Conservation (phyloP, 2,113 vertebrate genomes). For the Platycercus adscitus region DNA sequence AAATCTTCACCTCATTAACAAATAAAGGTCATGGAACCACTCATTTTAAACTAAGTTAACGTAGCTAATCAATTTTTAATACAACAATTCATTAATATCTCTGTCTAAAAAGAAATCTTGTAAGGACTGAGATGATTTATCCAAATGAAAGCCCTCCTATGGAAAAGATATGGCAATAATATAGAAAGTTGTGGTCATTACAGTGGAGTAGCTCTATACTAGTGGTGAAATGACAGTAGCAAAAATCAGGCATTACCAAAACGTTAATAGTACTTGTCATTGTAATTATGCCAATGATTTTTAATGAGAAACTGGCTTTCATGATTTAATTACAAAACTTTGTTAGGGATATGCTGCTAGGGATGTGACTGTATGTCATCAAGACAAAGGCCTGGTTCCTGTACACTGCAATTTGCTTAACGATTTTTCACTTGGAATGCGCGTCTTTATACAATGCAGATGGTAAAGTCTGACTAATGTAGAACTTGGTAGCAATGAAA, state of each 20-base stretch:
- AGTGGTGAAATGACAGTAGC: not conserved
- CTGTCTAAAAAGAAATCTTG: not conserved
- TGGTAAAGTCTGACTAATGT: not conserved
- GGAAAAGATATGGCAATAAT: not conserved
- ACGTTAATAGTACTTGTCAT: not conserved
- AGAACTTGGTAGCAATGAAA: not conserved
- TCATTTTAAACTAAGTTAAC: not conserved
- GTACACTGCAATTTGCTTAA: not conserved
- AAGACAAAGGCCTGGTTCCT: not conserved
- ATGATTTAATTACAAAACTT: not conserved
- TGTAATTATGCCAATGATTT: not conserved
- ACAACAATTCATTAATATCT: not conserved
- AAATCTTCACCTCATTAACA: not conserved
- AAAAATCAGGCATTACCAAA: not conserved
- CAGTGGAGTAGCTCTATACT: not conserved
- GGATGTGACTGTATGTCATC: not conserved
- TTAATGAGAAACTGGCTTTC: not conserved
- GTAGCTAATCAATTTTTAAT: not conserved
- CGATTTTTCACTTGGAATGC: not conserved
- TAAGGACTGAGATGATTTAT: not conserved
- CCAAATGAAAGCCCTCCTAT: not conserved
- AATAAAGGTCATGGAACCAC: not conserved
- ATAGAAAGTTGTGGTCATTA: not conserved
- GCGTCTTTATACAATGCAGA: not conserved
- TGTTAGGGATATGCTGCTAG: not conserved